These are phyloP conservation scores for Drosophila subobscura DNA, from an alignment of 1,140 invertebrate species.

Conservation along the genomic window DNA sequence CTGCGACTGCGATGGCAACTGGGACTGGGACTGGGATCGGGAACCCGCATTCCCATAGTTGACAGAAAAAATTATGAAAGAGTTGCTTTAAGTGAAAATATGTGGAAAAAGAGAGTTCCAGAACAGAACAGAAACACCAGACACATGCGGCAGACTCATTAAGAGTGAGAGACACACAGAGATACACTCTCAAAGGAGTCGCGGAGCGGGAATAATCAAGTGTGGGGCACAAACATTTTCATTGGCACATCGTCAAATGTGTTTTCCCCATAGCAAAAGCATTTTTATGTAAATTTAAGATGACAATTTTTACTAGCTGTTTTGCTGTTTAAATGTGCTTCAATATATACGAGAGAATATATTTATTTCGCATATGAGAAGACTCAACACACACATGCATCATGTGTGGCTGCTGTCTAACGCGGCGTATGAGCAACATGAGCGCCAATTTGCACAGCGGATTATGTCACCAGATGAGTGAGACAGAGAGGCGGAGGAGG, in stretches of 20 bases:
- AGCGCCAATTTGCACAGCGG: slow-evolving; percentile 68
- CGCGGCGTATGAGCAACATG: slow-evolving; percentile 72
- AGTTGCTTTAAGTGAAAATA: slow-evolving; percentile 28
- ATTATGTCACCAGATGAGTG: slow-evolving; percentile 64
- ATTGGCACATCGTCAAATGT: slow-evolving; percentile 65
- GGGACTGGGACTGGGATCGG: slow-evolving; percentile 15
- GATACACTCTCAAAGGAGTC: slow-evolving; percentile 14
- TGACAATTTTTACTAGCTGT: slow-evolving; percentile 59
- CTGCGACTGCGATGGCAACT: slow-evolving; percentile 21
- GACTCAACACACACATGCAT: slow-evolving; percentile 31
- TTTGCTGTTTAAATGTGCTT: slow-evolving; percentile 13
- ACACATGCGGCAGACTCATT: no score
- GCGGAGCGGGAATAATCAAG: slow-evolving; percentile 7
- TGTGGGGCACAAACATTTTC: slow-evolving; percentile 42
- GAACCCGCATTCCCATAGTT: slow-evolving; percentile 18
- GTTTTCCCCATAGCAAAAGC: slow-evolving; percentile 42
- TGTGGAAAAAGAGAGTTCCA: slow-evolving; percentile 1
- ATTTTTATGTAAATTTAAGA: slow-evolving; percentile 73
- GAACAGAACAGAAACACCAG: no score
- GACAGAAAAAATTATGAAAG: slow-evolving; percentile 47
- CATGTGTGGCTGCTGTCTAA: slow-evolving; percentile 33
- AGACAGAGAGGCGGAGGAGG: neutral
- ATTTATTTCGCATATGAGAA: neutral
- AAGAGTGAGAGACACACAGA: no score
- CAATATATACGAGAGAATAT: slow-evolving; percentile 4